phyloP scores from a whole-genome alignment of 2,113 vertebrate genomes.

The Isurus oxyrinchus region DNA sequence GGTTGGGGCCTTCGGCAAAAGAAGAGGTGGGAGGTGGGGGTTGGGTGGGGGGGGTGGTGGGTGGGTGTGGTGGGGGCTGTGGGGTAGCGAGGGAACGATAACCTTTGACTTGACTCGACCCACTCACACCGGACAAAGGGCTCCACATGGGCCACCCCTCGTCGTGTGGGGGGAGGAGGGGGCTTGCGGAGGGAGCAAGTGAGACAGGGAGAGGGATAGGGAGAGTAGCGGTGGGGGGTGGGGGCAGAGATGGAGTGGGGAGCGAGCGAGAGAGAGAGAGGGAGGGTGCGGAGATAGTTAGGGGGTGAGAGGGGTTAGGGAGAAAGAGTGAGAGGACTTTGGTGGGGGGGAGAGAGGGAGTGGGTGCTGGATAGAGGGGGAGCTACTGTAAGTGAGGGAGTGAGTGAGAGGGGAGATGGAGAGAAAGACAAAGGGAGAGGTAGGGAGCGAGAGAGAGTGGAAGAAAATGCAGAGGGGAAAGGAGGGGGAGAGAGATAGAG shows the following conservation, averaged over 20 bases:
- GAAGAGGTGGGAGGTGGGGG: neutral
- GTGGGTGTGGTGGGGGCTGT: too few species aligned
- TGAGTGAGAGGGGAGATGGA: neutral
- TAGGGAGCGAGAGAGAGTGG: neutral
- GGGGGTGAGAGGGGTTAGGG: too few species aligned
- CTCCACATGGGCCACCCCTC: too few species aligned
- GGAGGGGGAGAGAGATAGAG: neutral
- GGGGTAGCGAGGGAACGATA: too few species aligned
- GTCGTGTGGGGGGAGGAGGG: fast-evolving
- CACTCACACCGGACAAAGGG: neutral
- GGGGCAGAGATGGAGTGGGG: neutral
- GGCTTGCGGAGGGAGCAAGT: neutral
- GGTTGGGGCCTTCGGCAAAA: neutral
- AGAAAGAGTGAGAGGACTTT: neutral
- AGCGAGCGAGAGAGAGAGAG: neutral
- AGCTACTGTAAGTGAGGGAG: neutral
- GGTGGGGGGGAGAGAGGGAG: neutral
- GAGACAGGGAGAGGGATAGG: neutral
- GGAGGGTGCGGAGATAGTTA: neutral
- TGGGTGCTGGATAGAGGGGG: neutral
- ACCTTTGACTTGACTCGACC: neutral
- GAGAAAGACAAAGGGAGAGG: neutral
- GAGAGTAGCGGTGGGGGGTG: too few species aligned
- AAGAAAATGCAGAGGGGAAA: neutral
- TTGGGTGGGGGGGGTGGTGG: neutral